Percentiles rank a stretch among this genome's conserved stretches.
Conservation (phyloP, 2,888 invertebrate species). For the Caenorhabditis virilis region DNA sequence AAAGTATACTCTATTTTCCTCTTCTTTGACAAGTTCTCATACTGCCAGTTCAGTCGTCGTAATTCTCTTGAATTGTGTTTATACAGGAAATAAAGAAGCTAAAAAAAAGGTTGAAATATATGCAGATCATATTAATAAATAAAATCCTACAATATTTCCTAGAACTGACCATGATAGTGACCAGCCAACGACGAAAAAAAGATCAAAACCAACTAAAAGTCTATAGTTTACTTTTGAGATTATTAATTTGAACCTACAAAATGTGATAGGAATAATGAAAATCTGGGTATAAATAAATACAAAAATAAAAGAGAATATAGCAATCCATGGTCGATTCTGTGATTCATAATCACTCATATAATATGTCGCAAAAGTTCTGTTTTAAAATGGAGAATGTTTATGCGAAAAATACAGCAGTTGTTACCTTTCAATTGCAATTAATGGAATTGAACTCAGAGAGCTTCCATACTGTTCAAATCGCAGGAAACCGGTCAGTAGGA, state of each 20-base stretch:
- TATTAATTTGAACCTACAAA: neutral
- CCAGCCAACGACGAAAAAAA: neutral
- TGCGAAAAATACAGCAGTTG: neutral
- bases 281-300: neutral
- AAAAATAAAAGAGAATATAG: neutral
- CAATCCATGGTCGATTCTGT: slow-evolving; percentile 2
- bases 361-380: slow-evolving; percentile 5
- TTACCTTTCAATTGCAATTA: slow-evolving; percentile 26
- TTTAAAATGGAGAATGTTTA: neutral
- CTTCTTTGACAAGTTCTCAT: neutral
- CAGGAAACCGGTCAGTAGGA: slow-evolving; percentile 17
- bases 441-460: slow-evolving; percentile 11
- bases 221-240: neutral
- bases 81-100: neutral
- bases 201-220: neutral
- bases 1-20: slow-evolving; percentile 9
- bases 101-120: neutral
- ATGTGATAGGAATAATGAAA: slow-evolving; percentile 1
- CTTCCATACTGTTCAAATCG: slow-evolving; percentile 25
- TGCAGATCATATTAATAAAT: neutral
- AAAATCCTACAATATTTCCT: neutral
- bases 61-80: neutral
- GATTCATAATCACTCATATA: slow-evolving; percentile 5
- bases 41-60: too few relatives aligned
- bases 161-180: neutral